Conservation (phyloP, 2,888 invertebrate species). For the Diogma glabrata region DNA sequence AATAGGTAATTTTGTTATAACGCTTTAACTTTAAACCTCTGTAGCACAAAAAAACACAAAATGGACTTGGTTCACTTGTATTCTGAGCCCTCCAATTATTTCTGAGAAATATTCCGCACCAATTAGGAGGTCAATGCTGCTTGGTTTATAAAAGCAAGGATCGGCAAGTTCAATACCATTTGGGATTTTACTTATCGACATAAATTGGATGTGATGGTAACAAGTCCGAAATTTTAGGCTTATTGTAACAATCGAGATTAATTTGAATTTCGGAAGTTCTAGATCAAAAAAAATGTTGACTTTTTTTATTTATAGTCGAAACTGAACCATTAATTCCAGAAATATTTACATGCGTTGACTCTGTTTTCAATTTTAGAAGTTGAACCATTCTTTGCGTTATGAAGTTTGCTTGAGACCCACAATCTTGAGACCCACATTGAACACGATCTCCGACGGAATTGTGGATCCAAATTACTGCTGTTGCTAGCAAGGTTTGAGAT, state of each 20-base stretch:
- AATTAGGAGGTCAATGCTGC: neutral
- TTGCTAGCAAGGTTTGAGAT: neutral
- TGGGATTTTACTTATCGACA: too few relatives aligned
- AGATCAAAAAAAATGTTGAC: neutral
- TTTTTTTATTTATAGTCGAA: neutral
- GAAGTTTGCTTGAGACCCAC: neutral
- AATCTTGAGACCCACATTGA: neutral
- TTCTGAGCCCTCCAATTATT: too few relatives aligned
- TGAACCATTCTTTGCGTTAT: neutral
- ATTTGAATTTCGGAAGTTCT: too few relatives aligned
- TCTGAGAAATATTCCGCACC: conserved; percentile 7
- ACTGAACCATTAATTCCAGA: neutral
- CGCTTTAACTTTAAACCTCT: too few relatives aligned
- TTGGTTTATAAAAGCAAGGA: conserved; percentile 2
- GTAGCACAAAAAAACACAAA: too few relatives aligned
- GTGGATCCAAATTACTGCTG: neutral
- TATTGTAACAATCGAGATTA: too few relatives aligned
- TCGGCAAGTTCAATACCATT: conserved; percentile 5
- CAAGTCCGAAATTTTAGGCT: too few relatives aligned
- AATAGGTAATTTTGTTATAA: too few relatives aligned
- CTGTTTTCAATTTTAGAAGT: neutral
- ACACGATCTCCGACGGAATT: neutral
- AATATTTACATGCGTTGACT: neutral
- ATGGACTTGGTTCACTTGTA: too few relatives aligned
- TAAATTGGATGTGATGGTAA: too few relatives aligned